phyloP scores from a whole-genome alignment of 1,140 invertebrate genomes.

The Philopotamus ludificatus region DNA sequence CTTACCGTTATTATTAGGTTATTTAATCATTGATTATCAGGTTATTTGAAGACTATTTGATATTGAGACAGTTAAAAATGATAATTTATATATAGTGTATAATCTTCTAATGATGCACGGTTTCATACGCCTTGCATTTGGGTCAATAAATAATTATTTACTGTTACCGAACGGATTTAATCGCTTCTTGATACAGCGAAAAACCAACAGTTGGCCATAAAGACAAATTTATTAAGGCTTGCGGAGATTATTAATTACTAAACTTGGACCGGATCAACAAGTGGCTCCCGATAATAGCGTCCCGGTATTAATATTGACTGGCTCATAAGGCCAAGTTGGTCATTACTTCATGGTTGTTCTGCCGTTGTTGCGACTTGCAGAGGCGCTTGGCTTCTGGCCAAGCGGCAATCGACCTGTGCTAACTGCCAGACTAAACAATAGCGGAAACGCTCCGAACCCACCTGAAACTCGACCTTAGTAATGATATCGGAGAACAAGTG shows the following conservation, averaged over 20 bases:
- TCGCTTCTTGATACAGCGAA: background rate
- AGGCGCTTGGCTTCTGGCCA: constrained; percentile 14
- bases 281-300: background rate
- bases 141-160: no score
- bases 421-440: constrained; percentile 8
- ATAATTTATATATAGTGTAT: no score
- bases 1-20: no score
- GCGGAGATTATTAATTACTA: no score
- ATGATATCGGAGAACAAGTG: background rate
- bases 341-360: constrained; percentile 16
- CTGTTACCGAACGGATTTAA: background rate
- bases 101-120: no score
- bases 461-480: background rate
- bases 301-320: constrained; percentile 1
- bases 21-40: no score
- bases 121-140: no score
- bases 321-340: background rate
- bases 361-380: background rate
- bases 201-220: background rate
- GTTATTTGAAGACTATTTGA: no score
- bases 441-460: constrained; percentile 13
- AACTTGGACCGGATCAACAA: constrained; percentile 2
- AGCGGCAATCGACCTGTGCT: constrained; percentile 6
- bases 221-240: background rate
- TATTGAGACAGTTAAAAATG: no score